Evolutionary conservation across 2,113 vertebrate genomes (phyloP).

Genomic region (Xenopus laevis): DNA sequence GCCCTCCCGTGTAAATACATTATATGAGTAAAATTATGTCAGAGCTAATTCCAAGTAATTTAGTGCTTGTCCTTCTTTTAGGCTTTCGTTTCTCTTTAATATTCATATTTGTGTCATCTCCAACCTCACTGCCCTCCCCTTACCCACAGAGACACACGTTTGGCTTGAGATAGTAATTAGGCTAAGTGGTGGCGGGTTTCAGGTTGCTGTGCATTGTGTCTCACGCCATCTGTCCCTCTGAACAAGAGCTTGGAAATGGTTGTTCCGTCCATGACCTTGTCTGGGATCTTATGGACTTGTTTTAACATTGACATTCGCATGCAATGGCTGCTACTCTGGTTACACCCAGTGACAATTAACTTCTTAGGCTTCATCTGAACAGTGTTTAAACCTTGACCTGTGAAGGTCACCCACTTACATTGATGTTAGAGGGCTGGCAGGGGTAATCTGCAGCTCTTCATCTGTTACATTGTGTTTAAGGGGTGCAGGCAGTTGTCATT

Average conservation of each 20-base stretch:
- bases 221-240: conserved; percentile 33
- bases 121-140: conserved; percentile 6
- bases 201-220: conserved; percentile 40
- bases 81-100: not conserved
- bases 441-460: too few species aligned
- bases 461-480: too few species aligned
- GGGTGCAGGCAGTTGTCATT: too few species aligned
- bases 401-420: not conserved
- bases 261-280: conserved; percentile 30
- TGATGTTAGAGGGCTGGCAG: too few species aligned
- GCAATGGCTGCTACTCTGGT: conserved; percentile 28
- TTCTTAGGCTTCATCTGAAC: conserved; percentile 4
- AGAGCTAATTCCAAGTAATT: too few species aligned
- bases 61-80: too few species aligned
- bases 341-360: conserved; percentile 17
- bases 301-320: conserved; percentile 26
- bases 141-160: conserved; percentile 1
- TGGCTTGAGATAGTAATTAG: conserved; percentile 32
- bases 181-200: conserved; percentile 37
- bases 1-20: too few species aligned
- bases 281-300: conserved; percentile 32
- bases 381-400: not conserved
- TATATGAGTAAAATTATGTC: too few species aligned
- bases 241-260: conserved; percentile 32
- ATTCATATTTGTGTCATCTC: not conserved